phyloP scores from a whole-genome alignment of 2,113 vertebrate species.

The Cephalopholis sonnerati region DNA sequence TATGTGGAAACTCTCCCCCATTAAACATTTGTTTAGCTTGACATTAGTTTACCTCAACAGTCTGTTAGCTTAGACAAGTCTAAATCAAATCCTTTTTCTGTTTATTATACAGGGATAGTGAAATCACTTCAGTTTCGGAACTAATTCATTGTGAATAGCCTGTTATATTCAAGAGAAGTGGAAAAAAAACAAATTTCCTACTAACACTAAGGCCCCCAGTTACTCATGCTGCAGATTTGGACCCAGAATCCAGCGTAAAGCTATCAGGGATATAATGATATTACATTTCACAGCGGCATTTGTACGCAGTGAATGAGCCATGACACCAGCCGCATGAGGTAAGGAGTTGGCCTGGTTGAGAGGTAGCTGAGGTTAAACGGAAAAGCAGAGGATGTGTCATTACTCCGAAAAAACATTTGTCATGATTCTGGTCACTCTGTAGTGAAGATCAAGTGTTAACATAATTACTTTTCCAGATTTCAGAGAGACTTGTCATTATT shows the following conservation, averaged over 20 bases:
- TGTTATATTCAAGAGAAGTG: slow-evolving; percentile 35
- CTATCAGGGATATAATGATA: slow-evolving; percentile 59
- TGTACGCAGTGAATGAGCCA: slow-evolving; percentile 60
- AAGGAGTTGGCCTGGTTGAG: slow-evolving; percentile 66
- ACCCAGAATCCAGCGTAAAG: slow-evolving; percentile 48
- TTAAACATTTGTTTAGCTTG: slow-evolving; percentile 70
- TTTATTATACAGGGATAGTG: slow-evolving; percentile 34
- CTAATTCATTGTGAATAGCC: slow-evolving; percentile 44
- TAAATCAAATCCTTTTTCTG: slow-evolving; percentile 54
- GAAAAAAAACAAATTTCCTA: neutral
- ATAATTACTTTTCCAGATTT: slow-evolving; percentile 74
- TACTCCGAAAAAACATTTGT: slow-evolving; percentile 72
- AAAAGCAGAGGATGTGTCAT: slow-evolving; percentile 79
- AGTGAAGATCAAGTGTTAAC: slow-evolving; percentile 72
- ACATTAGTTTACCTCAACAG: slow-evolving; percentile 66
- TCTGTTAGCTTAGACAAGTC: slow-evolving; percentile 37
- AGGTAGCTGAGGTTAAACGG: slow-evolving; percentile 74
- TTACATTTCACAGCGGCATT: slow-evolving; percentile 66
- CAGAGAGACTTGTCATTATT: slow-evolving; percentile 53
- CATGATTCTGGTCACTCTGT: slow-evolving; percentile 70
- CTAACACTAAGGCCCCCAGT: slow-evolving; percentile 12
- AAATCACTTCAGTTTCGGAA: slow-evolving; percentile 38
- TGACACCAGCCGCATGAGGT: slow-evolving; percentile 73
- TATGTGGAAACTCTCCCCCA: slow-evolving; percentile 54
- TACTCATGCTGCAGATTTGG: slow-evolving; percentile 49